A percentile compares a stretch with the other conserved stretches of the same genome.
phyloP scores from a whole-genome alignment of 37 sponge, comb jelly and placozoan genomes.

The Cladorhizidae sp. region DNA sequence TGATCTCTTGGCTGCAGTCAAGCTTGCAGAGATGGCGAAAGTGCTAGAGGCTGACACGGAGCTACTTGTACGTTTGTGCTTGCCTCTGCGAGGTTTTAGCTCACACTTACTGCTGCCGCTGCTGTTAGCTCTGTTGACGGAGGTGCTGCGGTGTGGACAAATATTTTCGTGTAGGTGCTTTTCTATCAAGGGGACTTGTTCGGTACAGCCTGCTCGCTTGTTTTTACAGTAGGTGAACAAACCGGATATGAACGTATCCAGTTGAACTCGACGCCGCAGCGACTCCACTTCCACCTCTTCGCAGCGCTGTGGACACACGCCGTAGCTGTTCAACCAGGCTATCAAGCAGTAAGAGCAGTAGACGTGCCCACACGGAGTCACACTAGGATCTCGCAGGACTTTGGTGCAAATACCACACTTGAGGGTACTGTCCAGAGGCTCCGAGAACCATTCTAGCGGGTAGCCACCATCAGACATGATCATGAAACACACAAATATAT shows the following conservation, averaged over 20 bases:
- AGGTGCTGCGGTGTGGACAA: slow-evolving; percentile 37
- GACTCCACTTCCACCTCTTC: slow-evolving; percentile 47
- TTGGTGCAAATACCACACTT: slow-evolving; percentile 70
- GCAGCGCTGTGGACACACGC: slow-evolving; percentile 68
- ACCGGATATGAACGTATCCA: slow-evolving; percentile 62
- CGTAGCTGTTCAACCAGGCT: slow-evolving; percentile 52
- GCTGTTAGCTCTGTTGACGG: not conserved
- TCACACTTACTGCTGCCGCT: not conserved
- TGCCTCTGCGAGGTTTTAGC: not conserved
- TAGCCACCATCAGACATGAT: slow-evolving; percentile 47
- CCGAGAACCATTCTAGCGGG: slow-evolving; percentile 62
- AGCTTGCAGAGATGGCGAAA: not conserved
- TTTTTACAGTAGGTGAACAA: slow-evolving; percentile 53
- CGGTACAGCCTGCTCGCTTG: slow-evolving; percentile 47
- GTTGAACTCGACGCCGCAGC: slow-evolving; percentile 5
- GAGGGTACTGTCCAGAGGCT: slow-evolving; percentile 40
- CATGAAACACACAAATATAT: not conserved
- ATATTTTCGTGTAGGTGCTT: slow-evolving; percentile 57
- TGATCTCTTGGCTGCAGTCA: not conserved
- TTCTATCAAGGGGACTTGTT: slow-evolving; percentile 43
- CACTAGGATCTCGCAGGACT: slow-evolving; percentile 47
- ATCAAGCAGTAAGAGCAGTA: slow-evolving; percentile 59
- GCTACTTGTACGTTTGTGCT: not conserved
- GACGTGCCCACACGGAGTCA: slow-evolving; percentile 69
- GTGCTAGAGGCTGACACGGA: not conserved